Conservation (phyloP, 2,113 vertebrate species). For the Nothocercus julius region DNA sequence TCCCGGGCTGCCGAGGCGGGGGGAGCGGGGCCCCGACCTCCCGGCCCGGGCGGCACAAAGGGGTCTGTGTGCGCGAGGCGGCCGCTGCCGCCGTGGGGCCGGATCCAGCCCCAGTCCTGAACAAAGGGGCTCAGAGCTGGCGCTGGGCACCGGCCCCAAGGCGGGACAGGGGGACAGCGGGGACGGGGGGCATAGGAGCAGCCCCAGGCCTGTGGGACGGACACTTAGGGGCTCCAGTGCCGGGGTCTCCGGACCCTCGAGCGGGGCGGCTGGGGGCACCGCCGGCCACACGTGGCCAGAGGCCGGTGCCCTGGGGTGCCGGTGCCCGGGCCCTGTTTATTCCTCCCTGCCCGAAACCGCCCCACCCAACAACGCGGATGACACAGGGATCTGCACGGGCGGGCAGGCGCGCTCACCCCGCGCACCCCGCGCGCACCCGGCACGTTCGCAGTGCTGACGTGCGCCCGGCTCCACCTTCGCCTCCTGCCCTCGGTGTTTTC, state of each 20-base stretch:
- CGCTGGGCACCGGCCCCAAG: background rate
- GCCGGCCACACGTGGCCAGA: too few species aligned
- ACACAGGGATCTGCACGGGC: too few species aligned
- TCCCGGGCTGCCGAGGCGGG: background rate
- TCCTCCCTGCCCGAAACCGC: too few species aligned
- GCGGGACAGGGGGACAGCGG: background rate
- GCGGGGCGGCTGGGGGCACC: too few species aligned
- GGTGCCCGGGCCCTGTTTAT: too few species aligned
- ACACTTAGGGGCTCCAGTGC: background rate
- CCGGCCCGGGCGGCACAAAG: background rate
- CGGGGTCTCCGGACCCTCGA: background rate
- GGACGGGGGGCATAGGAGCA: background rate
- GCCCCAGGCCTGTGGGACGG: background rate
- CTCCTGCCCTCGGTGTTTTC: background rate
- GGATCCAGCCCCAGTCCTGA: background rate
- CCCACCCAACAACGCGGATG: too few species aligned
- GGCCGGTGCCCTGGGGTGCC: too few species aligned
- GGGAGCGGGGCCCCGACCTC: background rate
- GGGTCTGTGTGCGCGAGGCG: background rate
- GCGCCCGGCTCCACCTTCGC: background rate
- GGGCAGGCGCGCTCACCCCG: too few species aligned
- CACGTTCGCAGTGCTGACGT: too few species aligned
- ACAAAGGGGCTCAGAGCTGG: slow-evolving; percentile 24
- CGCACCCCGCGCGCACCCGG: too few species aligned
- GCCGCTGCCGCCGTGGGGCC: background rate